Evolutionary conservation across 2,113 vertebrate genomes (phyloP).

Genomic region (Amphiprion ocellaris): DNA sequence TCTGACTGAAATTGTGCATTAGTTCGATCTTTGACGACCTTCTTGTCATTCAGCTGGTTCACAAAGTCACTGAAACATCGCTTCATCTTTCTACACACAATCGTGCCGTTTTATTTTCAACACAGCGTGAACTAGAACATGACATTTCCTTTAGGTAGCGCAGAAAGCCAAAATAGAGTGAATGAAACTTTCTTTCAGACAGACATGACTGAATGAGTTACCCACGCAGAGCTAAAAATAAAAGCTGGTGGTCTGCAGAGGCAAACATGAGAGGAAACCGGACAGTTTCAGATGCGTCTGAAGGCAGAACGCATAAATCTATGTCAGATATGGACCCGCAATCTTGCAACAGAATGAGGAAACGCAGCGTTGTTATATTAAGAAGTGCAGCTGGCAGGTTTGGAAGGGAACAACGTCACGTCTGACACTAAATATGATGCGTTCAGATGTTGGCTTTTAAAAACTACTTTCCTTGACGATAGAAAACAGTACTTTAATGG

Average conservation of each 20-base stretch:
- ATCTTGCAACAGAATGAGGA: conserved; percentile 46
- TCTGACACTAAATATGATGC: no score
- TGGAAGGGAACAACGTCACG: no score
- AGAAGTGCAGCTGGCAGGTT: conserved; percentile 36
- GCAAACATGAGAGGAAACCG: conserved; percentile 15
- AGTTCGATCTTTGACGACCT: neutral
- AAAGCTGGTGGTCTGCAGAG: conserved; percentile 40
- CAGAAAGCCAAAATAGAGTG: neutral
- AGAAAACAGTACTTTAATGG: no score
- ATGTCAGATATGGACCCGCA: neutral
- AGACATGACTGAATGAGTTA: conserved; percentile 8
- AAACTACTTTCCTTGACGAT: no score
- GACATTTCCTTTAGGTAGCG: conserved; percentile 25
- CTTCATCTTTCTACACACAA: neutral
- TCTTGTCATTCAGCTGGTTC: neutral
- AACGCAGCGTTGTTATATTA: neutral
- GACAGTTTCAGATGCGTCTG: conserved; percentile 34
- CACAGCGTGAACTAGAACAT: conserved; percentile 3
- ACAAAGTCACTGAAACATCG: neutral
- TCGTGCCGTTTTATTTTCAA: neutral
- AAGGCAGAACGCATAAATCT: neutral
- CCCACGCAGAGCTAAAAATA: conserved; percentile 61
- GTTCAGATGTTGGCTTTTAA: no score
- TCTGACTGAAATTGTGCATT: neutral
- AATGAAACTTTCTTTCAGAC: conserved; percentile 32